Evolutionary conservation across 2,888 invertebrate genomes (phyloP).

Genomic region (Cantharis rustica): DNA sequence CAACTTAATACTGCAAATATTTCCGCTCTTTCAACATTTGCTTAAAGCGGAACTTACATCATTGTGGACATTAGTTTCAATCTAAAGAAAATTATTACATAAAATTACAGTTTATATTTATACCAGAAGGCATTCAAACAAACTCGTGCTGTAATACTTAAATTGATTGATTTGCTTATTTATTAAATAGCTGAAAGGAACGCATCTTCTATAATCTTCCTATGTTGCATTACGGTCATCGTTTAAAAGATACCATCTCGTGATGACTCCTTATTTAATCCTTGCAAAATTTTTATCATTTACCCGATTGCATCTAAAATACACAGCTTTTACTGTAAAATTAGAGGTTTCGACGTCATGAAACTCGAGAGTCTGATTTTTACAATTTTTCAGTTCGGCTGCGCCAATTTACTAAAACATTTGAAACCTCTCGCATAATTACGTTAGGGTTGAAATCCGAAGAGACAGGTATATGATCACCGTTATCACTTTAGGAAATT

Average conservation of each 20-base stretch:
- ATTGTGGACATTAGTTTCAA: conserved; percentile 16
- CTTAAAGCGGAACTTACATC: conserved; percentile 7
- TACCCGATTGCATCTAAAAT: background rate
- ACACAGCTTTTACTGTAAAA: background rate
- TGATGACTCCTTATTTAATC: background rate
- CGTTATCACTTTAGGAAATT: background rate
- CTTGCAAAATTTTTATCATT: background rate
- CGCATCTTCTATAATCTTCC: background rate
- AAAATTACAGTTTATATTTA: conserved; percentile 10
- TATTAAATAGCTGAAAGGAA: background rate
- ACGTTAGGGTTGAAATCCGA: background rate
- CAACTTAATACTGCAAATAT: conserved; percentile 9
- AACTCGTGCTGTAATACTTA: background rate
- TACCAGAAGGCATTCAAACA: conserved; percentile 6
- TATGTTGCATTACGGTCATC: background rate
- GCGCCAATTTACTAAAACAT: background rate
- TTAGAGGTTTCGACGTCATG: background rate
- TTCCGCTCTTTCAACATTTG: conserved; percentile 5
- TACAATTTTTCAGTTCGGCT: background rate
- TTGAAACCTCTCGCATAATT: background rate
- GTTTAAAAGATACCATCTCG: background rate
- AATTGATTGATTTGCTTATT: background rate
- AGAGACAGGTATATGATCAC: background rate
- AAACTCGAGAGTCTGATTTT: background rate
- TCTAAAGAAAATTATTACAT: conserved; percentile 12